Conservation (phyloP, 2,113 vertebrate species). For the Anoura caudifer region DNA sequence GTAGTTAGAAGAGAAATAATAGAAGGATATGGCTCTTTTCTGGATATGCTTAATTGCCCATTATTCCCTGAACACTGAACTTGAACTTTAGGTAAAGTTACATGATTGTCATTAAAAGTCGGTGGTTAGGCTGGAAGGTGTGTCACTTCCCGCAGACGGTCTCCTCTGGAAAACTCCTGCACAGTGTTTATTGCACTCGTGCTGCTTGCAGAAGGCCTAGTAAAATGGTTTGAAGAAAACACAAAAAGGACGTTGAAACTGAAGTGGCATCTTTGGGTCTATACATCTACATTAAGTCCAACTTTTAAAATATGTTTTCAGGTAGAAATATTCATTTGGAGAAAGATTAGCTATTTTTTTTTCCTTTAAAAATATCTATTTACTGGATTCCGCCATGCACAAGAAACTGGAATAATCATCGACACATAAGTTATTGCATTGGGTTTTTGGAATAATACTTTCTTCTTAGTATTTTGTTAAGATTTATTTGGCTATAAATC, state of each 20-base stretch:
- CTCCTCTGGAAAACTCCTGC: neutral
- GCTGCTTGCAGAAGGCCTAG: neutral
- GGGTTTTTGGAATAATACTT: neutral
- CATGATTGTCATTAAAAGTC: neutral
- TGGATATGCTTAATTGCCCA: neutral
- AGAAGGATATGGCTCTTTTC: neutral
- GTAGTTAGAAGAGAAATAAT: neutral
- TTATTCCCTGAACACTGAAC: neutral
- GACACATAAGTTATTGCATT: neutral
- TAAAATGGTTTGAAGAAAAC: neutral
- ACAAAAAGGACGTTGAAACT: neutral
- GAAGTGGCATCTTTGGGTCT: neutral
- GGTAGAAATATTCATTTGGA: neutral
- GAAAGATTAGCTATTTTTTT: neutral
- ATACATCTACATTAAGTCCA: neutral
- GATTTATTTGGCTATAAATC: slow-evolving; percentile 18
- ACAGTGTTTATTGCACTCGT: neutral
- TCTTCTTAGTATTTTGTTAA: slow-evolving; percentile 30
- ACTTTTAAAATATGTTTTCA: neutral
- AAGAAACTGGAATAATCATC: neutral
- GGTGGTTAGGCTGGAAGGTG: neutral
- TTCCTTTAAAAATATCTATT: neutral
- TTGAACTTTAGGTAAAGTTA: neutral
- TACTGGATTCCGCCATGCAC: neutral
- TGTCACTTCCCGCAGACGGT: neutral